Evolutionary conservation across 2,888 invertebrate species (phyloP), one percentile per base, ranked within the genome.

Genomic region (Prosapia bicincta): DNA sequence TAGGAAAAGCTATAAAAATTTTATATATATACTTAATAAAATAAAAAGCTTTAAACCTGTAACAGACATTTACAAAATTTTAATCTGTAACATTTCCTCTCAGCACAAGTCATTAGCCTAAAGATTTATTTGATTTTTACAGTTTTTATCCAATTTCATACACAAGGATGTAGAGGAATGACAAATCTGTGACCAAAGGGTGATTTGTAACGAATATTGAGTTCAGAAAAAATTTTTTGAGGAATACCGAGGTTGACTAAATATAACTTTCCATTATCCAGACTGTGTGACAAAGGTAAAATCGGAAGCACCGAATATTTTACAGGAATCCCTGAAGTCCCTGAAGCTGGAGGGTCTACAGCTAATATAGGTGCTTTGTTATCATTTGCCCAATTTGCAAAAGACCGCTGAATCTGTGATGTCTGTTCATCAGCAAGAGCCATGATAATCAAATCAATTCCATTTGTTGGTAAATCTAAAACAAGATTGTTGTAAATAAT

Each of bases 181-280:
- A 93, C 91, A 85, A 92, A 93, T 86, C 93, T 93, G 75, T 92
- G 90, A 74, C 93, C 93, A 82, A 96, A 97, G 7, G 96, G 96
- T 80, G 95, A 92, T 82, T 90, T 90, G 87, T 96, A 97, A 79
- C 88, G 88, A 78, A 96, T 91, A 75, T 92, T 91, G 80, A 91
- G 90, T 82, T 92, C 91, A 72, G 88, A 86, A 86, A 74, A 74
- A 26, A 74, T 54, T 83, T 90, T 89, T 80, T 89, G 87, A 28
- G 97, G 96, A 83, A 96, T 89, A 80, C 93, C 93, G 82, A 96
- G 88, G 87, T 96, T 94, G 84, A 94, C 94, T 79, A 96, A 88
- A 87, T 94, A 95, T 81, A 95, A 86, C 85, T 92, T 92, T 70
- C 93, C 92, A 75, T 90, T 90, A 81, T 87, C 88, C 77, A 86